Conservation (phyloP, 1,140 invertebrate species). For the Hyposmocoma kahamanoa region DNA sequence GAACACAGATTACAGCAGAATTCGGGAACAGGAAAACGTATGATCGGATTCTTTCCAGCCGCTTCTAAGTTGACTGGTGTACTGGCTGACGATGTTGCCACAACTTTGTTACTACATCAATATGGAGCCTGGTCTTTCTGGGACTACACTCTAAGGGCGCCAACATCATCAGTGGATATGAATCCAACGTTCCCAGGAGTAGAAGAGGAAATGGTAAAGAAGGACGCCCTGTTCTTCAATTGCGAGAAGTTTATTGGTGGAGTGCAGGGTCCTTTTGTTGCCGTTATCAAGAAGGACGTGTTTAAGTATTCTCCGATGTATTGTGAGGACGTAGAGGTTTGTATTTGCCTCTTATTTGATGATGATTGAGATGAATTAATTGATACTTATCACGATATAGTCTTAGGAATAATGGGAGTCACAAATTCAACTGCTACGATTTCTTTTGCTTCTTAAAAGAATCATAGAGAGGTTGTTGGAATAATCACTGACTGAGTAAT, state of each 20-base stretch:
- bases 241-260: constrained; percentile 94
- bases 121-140: constrained; percentile 90
- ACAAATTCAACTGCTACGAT: too few species aligned
- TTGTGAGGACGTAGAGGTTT: constrained; percentile 65
- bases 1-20: constrained; percentile 81
- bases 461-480: too few species aligned
- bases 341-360: constrained; percentile 5
- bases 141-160: constrained; percentile 92
- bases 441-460: too few species aligned
- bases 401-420: too few species aligned
- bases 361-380: too few species aligned
- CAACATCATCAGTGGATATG: constrained; percentile 89
- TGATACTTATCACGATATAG: too few species aligned
- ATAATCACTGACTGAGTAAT: too few species aligned
- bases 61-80: constrained; percentile 94
- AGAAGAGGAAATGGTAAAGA: constrained; percentile 81
- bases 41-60: constrained; percentile 91
- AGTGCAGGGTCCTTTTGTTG: constrained; percentile 85
- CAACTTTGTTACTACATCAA: constrained; percentile 87
- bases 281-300: constrained; percentile 73
- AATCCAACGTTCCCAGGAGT: constrained; percentile 83
- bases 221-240: constrained; percentile 94
- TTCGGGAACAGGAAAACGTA: constrained; percentile 69
- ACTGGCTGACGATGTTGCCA: constrained; percentile 86
- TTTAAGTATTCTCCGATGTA: constrained; percentile 65